Evolutionary conservation across 2,888 invertebrate genomes (phyloP).

Genomic region (Tetrapedia diversipes): DNA sequence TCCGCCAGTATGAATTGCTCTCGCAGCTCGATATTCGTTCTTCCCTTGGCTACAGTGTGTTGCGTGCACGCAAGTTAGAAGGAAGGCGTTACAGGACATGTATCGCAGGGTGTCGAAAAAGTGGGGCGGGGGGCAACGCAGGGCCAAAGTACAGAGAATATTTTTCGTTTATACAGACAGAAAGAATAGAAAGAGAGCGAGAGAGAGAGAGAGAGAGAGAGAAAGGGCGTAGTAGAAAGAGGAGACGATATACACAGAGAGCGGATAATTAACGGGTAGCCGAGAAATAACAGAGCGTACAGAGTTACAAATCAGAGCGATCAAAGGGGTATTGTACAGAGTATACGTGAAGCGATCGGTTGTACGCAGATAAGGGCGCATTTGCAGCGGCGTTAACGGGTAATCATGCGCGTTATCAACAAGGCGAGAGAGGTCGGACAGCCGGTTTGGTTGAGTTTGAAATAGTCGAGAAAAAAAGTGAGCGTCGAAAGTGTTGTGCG

Average conservation of each 20-base stretch:
- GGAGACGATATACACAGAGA: background rate
- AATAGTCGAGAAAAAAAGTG: too few relatives aligned
- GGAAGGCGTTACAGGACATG: conserved; percentile 66
- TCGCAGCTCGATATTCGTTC: conserved; percentile 99
- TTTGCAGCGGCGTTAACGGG: conserved; percentile 65
- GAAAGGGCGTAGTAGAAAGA: background rate
- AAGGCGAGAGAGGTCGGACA: conserved; percentile 30
- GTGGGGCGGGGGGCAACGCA: too few relatives aligned
- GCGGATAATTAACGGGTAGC: conserved; percentile 38
- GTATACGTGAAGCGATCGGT: conserved; percentile 43
- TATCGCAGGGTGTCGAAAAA: conserved; percentile 68
- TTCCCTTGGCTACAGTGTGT: conserved; percentile 96
- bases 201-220: conserved; percentile 38
- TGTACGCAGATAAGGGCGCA: conserved; percentile 6
- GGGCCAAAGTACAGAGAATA: conserved; percentile 26
- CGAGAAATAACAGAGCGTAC: conserved; percentile 8
- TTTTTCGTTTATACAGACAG: conserved; percentile 13
- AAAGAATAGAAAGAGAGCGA: conserved; percentile 47
- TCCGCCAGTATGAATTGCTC: conserved; percentile 99
- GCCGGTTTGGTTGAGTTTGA: background rate
- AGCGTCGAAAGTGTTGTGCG: background rate
- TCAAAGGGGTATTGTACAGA: conserved; percentile 35
- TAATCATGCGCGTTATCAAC: conserved; percentile 66
- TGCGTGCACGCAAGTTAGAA: conserved; percentile 81
- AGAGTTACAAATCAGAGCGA: conserved; percentile 43